A percentile compares a stretch with the other conserved stretches of the same genome.
phyloP scores from a whole-genome alignment of 2,888 invertebrate genomes.

The Neocrepidodera transversa region DNA sequence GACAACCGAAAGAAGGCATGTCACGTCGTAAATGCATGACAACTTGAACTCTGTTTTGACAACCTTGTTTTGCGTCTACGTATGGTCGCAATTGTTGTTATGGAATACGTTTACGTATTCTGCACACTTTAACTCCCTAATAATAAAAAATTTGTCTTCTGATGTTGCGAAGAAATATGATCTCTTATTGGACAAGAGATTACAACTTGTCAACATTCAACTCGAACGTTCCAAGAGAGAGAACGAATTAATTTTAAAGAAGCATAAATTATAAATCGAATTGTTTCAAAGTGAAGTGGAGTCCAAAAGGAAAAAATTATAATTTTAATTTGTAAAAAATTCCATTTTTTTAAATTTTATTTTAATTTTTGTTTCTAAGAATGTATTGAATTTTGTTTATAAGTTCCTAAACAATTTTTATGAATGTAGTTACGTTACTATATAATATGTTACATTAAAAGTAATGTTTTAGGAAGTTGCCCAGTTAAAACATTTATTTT shows the following conservation, averaged over 20 bases:
- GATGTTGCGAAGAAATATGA: slow-evolving; percentile 2
- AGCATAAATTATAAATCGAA: neutral
- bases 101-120: too few relatives aligned
- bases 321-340: too few relatives aligned
- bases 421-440: neutral
- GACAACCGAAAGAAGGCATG: too few relatives aligned
- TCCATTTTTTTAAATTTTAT: neutral
- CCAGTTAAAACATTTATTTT: too few relatives aligned
- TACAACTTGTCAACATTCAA: neutral
- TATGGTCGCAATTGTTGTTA: too few relatives aligned
- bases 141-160: neutral
- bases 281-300: neutral
- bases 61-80: too few relatives aligned
- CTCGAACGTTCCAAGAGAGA: neutral
- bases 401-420: neutral
- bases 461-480: neutral
- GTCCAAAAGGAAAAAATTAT: neutral
- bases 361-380: too few relatives aligned
- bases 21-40: too few relatives aligned
- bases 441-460: too few relatives aligned
- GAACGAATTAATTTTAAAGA: neutral
- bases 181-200: neutral
- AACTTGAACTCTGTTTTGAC: too few relatives aligned
- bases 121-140: too few relatives aligned
- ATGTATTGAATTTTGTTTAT: neutral